phyloP scores from a whole-genome alignment of 2,888 invertebrate genomes.

The Drosophila neotestacea region DNA sequence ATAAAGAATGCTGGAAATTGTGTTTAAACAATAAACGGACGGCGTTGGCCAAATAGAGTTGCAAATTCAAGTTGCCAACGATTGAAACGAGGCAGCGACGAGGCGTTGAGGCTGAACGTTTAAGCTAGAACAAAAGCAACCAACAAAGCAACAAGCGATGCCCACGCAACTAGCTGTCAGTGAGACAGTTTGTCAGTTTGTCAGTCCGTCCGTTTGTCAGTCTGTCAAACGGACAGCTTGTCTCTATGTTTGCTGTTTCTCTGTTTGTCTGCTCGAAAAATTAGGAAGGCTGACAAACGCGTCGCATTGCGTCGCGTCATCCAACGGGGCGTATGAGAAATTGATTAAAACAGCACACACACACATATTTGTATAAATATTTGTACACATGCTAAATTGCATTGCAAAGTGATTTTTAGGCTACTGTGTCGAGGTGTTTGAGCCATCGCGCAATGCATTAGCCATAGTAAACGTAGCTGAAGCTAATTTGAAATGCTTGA shows the following conservation, averaged over 20 bases:
- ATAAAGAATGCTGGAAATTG: constrained; percentile 55
- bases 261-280: constrained; percentile 28
- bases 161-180: constrained; percentile 72
- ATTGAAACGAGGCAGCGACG: constrained; percentile 47
- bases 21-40: constrained; percentile 46
- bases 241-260: constrained; percentile 33
- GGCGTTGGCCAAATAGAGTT: constrained; percentile 67
- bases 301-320: constrained; percentile 39
- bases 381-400: constrained; percentile 14
- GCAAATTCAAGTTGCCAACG: constrained; percentile 44
- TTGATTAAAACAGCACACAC: constrained; percentile 45
- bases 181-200: constrained; percentile 54
- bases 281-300: constrained; percentile 68
- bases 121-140: constrained; percentile 68
- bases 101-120: constrained; percentile 65
- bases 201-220: constrained; percentile 48
- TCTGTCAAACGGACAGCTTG: constrained; percentile 56
- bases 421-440: constrained; percentile 61
- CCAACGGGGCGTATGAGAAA: constrained; percentile 60
- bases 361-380: neutral
- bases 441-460: constrained; percentile 49
- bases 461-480: constrained; percentile 33
- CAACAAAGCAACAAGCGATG: constrained; percentile 23
- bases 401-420: constrained; percentile 50
- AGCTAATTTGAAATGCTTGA: constrained; percentile 73